A percentile compares a stretch with the other conserved stretches of the same genome.
phyloP scores from a whole-genome alignment of 2,113 vertebrate species.

The Gila orcuttii region DNA sequence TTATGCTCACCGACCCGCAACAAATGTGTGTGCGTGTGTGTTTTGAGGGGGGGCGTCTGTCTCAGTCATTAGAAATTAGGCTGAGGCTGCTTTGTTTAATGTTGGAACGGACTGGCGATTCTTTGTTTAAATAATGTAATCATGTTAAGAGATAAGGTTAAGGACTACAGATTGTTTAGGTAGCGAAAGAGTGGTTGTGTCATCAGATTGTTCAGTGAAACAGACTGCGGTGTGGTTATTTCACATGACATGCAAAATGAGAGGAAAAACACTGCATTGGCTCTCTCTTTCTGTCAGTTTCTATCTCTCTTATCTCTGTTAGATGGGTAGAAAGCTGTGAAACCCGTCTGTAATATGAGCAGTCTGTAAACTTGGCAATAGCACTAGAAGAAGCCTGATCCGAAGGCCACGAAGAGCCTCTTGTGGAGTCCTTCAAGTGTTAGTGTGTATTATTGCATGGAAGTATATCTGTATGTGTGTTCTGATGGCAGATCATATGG shows the following conservation, averaged over 20 bases:
- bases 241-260: slow-evolving; percentile 31
- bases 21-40: slow-evolving; percentile 41
- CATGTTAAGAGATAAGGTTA: slow-evolving; percentile 29
- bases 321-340: slow-evolving; percentile 73
- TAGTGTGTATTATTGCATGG: slow-evolving; percentile 29
- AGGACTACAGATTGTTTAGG: slow-evolving; percentile 18
- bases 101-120: background rate
- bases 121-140: slow-evolving; percentile 35
- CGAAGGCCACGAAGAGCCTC: slow-evolving; percentile 27
- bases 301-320: slow-evolving; percentile 50
- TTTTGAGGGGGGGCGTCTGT: slow-evolving; percentile 14
- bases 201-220: slow-evolving; percentile 40
- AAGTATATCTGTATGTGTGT: slow-evolving; percentile 19
- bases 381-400: slow-evolving; percentile 39
- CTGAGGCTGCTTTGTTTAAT: slow-evolving; percentile 39
- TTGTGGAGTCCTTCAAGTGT: slow-evolving; percentile 39
- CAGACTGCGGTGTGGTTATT: slow-evolving; percentile 40
- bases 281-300: slow-evolving; percentile 53
- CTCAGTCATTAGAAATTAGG: slow-evolving; percentile 38
- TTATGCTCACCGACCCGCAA: slow-evolving; percentile 38
- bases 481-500: slow-evolving; percentile 26
- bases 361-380: slow-evolving; percentile 71
- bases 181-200: slow-evolving; percentile 29
- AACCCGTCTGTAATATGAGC: slow-evolving; percentile 79
- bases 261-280: slow-evolving; percentile 43